Percentiles rank a stretch among this genome's conserved stretches.
phyloP scores from a whole-genome alignment of 2,888 invertebrate genomes.

The Chorisops tibialis region DNA sequence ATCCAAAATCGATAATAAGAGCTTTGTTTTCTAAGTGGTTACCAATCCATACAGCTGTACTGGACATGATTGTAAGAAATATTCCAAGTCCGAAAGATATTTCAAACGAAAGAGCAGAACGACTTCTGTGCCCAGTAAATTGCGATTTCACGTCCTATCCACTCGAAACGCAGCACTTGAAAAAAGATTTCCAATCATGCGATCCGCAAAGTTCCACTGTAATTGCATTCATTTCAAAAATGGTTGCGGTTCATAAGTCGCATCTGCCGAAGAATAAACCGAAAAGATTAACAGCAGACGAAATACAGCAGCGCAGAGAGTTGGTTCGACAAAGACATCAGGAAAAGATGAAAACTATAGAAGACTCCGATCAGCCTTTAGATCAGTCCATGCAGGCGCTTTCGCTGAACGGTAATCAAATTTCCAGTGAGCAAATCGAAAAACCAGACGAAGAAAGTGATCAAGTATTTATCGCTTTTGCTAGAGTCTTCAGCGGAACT shows the following conservation, averaged over 20 bases:
- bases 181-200: conserved; percentile 67
- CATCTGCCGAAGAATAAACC: conserved; percentile 76
- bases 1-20: conserved; percentile 73
- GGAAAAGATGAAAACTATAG: conserved; percentile 51
- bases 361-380: neutral
- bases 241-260: conserved; percentile 78
- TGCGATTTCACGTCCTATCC: conserved; percentile 66
- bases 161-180: conserved; percentile 65
- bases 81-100: conserved; percentile 81
- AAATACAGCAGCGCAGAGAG: conserved; percentile 67
- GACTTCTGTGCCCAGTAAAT: conserved; percentile 73
- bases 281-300: conserved; percentile 70
- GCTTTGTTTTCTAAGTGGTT: conserved; percentile 86
- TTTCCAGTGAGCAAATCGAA: conserved; percentile 39
- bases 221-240: conserved; percentile 55
- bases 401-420: conserved; percentile 27
- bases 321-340: conserved; percentile 64
- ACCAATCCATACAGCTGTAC: conserved; percentile 76
- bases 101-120: conserved; percentile 72
- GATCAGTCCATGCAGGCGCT: conserved; percentile 20
- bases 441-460: conserved; percentile 41
- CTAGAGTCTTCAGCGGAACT: conserved; percentile 87
- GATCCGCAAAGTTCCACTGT: conserved; percentile 65
- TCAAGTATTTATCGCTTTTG: conserved; percentile 83
- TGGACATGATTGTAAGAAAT: conserved; percentile 74